phyloP scores from a whole-genome alignment of 2,797 vertebrate genomes.

The Cygnus olor region DNA sequence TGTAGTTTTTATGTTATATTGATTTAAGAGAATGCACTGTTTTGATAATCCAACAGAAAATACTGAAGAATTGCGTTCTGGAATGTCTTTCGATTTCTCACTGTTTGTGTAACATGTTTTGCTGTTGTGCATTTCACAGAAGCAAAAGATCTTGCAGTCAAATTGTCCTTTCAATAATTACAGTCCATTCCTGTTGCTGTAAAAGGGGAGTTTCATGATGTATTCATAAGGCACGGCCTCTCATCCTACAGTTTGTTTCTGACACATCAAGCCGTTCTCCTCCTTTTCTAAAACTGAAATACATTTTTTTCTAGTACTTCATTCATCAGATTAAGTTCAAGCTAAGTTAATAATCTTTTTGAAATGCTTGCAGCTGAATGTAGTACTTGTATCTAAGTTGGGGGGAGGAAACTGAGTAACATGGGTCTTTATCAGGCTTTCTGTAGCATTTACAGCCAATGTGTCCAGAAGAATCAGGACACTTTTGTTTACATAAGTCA shows the following conservation, averaged over 20 bases:
- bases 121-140: neutral
- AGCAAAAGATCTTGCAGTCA: neutral
- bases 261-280: neutral
- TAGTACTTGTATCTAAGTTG: neutral
- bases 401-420: neutral
- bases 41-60: neutral
- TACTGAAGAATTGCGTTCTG: neutral
- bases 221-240: neutral
- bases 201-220: neutral
- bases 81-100: neutral
- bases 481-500: neutral
- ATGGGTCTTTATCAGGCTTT: neutral
- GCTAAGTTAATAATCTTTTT: neutral
- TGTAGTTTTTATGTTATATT: neutral
- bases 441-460: neutral
- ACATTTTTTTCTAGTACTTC: neutral
- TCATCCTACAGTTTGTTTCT: neutral
- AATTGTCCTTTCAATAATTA: neutral
- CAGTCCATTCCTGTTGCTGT: neutral
- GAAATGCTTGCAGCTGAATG: neutral
- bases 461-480: neutral
- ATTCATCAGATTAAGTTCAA: slow-evolving; percentile 22
- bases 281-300: slow-evolving; percentile 5
- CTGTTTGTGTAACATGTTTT: neutral
- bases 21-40: neutral